A percentile compares a stretch with the other conserved stretches of the same genome.
Evolutionary conservation across 2,113 vertebrate species (phyloP).

Genomic region (Isurus oxyrinchus): DNA sequence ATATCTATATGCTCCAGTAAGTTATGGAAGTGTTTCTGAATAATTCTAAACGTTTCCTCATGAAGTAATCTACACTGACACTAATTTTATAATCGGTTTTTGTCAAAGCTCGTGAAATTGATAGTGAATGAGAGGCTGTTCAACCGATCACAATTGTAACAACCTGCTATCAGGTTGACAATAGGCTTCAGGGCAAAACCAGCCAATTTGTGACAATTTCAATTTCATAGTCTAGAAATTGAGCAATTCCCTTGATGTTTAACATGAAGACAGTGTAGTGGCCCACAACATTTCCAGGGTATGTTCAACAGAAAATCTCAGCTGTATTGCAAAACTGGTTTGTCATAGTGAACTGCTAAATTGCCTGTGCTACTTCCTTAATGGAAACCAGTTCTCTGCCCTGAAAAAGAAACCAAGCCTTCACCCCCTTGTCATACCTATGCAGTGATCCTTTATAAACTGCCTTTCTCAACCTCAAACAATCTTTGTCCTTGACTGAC

Average conservation of each 20-base stretch:
- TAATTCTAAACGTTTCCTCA: background rate
- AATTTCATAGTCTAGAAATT: slow-evolving; percentile 2
- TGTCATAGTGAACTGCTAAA: background rate
- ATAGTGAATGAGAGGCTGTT: background rate
- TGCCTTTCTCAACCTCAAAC: background rate
- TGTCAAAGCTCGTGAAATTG: background rate
- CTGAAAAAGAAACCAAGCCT: background rate
- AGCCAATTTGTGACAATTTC: slow-evolving; percentile 18
- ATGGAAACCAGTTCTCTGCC: background rate
- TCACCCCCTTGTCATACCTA: background rate
- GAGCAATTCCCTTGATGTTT: background rate
- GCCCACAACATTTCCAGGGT: slow-evolving; percentile 2
- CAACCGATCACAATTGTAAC: background rate
- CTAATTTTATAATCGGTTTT: slow-evolving; percentile 16
- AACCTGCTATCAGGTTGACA: slow-evolving; percentile 5
- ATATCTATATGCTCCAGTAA: background rate
- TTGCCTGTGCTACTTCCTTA: background rate
- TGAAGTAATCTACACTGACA: background rate
- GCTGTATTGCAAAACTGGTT: background rate
- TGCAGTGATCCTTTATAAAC: background rate
- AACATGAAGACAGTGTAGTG: background rate
- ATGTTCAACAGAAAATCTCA: background rate
- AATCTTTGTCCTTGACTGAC: background rate
- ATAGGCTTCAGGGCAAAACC: background rate
- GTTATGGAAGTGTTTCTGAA: background rate